A percentile compares a stretch with the other conserved stretches of the same genome.
Conservation (phyloP, 2,888 invertebrate genomes). For the Tetranychus truncatus region DNA sequence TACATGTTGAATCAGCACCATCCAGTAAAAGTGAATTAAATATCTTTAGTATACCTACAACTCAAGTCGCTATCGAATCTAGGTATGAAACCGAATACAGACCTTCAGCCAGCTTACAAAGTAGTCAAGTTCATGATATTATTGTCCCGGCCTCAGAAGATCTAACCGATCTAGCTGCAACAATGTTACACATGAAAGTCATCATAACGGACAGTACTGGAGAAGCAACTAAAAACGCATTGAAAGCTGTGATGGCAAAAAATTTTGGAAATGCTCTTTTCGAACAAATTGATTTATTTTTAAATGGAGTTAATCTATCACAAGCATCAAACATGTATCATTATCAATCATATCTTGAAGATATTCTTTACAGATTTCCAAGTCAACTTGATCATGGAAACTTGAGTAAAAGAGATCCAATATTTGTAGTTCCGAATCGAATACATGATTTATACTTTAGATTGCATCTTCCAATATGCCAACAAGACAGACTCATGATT, state of each 20-base stretch:
- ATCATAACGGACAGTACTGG: background rate
- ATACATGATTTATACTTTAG: background rate
- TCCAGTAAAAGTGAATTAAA: background rate
- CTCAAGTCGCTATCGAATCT: background rate
- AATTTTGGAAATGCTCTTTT: background rate
- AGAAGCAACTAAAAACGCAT: background rate
- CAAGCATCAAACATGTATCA: background rate
- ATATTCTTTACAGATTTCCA: background rate
- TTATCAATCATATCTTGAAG: conserved; percentile 5
- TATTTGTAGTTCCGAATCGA: background rate
- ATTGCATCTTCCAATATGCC: background rate
- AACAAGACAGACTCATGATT: background rate
- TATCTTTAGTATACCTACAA: background rate
- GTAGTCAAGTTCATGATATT: background rate
- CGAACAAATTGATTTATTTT: background rate
- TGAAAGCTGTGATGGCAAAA: background rate
- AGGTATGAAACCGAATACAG: background rate
- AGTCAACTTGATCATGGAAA: background rate
- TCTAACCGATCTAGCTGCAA: background rate
- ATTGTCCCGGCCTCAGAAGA: background rate
- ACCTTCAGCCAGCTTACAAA: background rate
- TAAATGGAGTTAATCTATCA: background rate
- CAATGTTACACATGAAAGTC: background rate
- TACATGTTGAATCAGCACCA: conserved; percentile 1
- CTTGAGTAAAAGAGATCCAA: background rate